phyloP scores from a whole-genome alignment of 2,888 invertebrate species.

The Drosophila yooni region DNA sequence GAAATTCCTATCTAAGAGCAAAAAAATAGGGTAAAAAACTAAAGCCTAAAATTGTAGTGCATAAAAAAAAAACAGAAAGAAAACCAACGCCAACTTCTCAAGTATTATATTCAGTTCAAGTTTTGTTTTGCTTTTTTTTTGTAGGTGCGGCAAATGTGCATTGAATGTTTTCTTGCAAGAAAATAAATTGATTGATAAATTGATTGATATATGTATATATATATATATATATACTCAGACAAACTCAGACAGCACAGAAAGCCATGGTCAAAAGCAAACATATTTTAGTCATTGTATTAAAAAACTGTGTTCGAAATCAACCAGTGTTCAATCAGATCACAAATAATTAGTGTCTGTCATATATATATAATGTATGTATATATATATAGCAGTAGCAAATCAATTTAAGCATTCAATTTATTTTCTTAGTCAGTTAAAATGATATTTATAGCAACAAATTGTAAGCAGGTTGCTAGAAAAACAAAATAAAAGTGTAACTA shows the following conservation, averaged over 20 bases:
- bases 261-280: too few relatives aligned
- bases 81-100: slow-evolving; percentile 66
- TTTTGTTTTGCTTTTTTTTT: slow-evolving; percentile 4
- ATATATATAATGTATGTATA: not conserved
- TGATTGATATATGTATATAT: not conserved
- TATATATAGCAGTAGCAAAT: too few relatives aligned
- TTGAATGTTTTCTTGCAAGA: not conserved
- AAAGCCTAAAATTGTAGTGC: slow-evolving; percentile 32
- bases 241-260: too few relatives aligned
- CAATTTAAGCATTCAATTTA: not conserved
- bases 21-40: slow-evolving; percentile 20
- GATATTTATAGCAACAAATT: not conserved
- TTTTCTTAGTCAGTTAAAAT: not conserved
- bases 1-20: slow-evolving; percentile 72
- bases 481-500: not conserved
- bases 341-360: not conserved
- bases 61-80: slow-evolving; percentile 37
- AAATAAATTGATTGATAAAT: not conserved
- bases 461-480: not conserved
- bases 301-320: too few relatives aligned
- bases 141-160: slow-evolving; percentile 33
- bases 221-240: too few relatives aligned
- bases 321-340: not conserved
- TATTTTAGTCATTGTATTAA: too few relatives aligned
- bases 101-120: slow-evolving; percentile 67